Conservation (phyloP, 2,113 vertebrate genomes). For the Microcebus lehilahytsara region DNA sequence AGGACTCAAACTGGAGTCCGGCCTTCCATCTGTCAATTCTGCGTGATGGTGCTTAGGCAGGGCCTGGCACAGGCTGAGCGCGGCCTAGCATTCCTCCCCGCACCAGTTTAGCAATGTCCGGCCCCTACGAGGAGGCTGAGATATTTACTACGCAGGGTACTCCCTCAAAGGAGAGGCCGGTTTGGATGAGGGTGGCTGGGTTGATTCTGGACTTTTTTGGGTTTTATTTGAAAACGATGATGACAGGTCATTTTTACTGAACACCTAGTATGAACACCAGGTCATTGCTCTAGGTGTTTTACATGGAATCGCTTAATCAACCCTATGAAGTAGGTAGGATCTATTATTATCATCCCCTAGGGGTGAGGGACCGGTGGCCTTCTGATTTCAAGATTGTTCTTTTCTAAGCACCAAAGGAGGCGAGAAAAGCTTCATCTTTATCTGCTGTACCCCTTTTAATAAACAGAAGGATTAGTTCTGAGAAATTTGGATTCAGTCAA, state of each 20-base stretch:
- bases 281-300: not conserved
- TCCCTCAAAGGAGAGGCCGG: not conserved
- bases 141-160: not conserved
- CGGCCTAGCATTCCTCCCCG: not conserved
- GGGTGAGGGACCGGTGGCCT: not conserved
- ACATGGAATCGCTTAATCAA: not conserved
- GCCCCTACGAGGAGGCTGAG: not conserved
- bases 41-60: not conserved
- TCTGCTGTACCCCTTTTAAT: too few species aligned
- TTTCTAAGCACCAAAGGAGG: too few species aligned
- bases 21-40: not conserved
- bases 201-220: not conserved
- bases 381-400: too few species aligned
- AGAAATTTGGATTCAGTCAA: too few species aligned
- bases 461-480: too few species aligned
- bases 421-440: too few species aligned
- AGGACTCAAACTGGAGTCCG: not conserved
- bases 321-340: not conserved
- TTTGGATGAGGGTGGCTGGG: too few species aligned
- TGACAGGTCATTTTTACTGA: not conserved
- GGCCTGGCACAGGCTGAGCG: not conserved
- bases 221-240: not conserved
- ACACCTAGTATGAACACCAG: not conserved
- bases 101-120: too few species aligned
- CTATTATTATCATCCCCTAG: not conserved